Evolutionary conservation across 2,113 vertebrate genomes (phyloP), one percentile per base, ranked within the genome.

Genomic region (Ceuthmochares aereus): DNA sequence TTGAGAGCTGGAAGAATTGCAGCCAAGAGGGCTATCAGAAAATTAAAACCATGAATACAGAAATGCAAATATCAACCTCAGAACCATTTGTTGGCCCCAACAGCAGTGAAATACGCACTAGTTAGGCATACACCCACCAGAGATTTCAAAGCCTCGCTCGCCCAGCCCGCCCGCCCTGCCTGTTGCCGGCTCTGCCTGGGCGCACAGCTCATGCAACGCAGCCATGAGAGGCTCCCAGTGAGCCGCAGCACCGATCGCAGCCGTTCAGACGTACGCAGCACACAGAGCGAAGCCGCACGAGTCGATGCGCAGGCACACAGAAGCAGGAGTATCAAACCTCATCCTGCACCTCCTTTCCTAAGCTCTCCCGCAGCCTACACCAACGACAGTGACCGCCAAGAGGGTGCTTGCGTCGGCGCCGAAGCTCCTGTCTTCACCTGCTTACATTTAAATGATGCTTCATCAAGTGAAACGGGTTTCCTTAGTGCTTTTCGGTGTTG

Each of bases 251-350:
- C 43, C 4, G n/a, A 6, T 2, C 16, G 4, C 14, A 6, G 26
- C 2, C 20, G 18, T 10, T 7, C 36, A 4, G 9, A 45, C 3
- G 0, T 1, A 22, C 0, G 1, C 29, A 60, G 75, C 29, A 34
- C 49, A 26, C 1, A 34, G 16, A 81, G 82, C 87, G 15, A 32
- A 59, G 56, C 67, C 4, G 1, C 43, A 4, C 0, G 2, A 11
- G 7, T 29, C 0, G 1, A 17, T 9, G 19, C 14, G 5, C 34
- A 3, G 78, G 19, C 32, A 29, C 22, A 27, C 37, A 34, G 63
- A 43, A 59, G 56, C 37, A 47, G 62, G 49, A 58, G 51, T 10
- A 54, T 7, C 68, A 49, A 49, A 43, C 43, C 63, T 59, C 68
- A 27, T 27, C 63, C 68, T 37, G 51, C 20, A 14, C 3, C 1